Conservation (phyloP, 2,113 vertebrate species). For the Xenus cinereus region DNA sequence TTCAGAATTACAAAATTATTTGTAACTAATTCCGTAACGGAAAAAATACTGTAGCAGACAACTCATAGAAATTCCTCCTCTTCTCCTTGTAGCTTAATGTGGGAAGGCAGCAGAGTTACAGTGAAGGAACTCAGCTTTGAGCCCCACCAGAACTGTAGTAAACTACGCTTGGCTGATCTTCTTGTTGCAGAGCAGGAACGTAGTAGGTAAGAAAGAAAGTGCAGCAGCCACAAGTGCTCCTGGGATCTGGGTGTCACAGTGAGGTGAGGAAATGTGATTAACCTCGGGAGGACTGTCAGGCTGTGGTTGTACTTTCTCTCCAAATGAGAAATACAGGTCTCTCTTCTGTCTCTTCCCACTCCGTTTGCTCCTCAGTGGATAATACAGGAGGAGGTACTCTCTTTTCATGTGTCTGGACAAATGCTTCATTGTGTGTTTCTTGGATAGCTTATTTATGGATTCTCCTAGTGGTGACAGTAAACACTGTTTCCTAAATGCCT, state of each 20-base stretch:
- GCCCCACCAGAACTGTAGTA: constrained; percentile 41
- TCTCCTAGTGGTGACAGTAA: not conserved
- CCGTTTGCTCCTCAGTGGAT: not conserved
- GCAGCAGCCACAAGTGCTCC: not conserved
- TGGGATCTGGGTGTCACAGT: not conserved
- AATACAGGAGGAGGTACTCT: not conserved
- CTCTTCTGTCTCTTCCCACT: not conserved
- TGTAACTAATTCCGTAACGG: not conserved
- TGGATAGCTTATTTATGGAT: not conserved
- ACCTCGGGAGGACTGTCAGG: not conserved
- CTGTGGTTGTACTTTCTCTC: not conserved
- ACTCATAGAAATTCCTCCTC: rapidly evolving
- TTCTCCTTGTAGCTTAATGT: constrained; percentile 71
- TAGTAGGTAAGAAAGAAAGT: constrained; percentile 72
- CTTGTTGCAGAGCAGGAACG: constrained; percentile 81
- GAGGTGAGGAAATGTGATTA: not conserved
- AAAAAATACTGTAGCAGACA: not conserved
- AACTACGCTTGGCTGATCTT: constrained; percentile 71
- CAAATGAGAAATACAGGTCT: not conserved
- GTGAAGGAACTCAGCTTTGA: constrained; percentile 78
- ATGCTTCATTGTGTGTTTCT: not conserved
- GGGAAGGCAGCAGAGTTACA: constrained; percentile 83
- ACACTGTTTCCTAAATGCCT: not conserved
- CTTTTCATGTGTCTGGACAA: rapidly evolving
- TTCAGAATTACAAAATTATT: not conserved